Conservation (phyloP, 2,797 vertebrate species). For the Acomys russatus region DNA sequence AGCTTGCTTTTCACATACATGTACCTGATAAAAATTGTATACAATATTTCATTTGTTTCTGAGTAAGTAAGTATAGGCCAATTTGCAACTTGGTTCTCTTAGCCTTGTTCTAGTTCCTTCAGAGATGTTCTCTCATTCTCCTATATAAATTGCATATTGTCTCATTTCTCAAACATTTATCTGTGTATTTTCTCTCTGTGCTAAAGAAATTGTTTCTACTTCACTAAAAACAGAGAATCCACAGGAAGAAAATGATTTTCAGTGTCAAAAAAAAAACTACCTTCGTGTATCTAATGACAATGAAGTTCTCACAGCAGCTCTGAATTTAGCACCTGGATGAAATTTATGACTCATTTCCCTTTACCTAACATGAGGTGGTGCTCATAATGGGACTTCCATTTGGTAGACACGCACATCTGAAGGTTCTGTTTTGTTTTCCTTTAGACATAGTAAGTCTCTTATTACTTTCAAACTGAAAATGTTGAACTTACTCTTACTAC, state of each 20-base stretch:
- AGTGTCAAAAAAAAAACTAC: background rate
- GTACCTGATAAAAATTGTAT: background rate
- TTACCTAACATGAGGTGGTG: background rate
- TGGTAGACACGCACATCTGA: background rate
- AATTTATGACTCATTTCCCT: background rate
- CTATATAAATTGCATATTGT: background rate
- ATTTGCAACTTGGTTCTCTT: background rate
- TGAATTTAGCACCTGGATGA: background rate
- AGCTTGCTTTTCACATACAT: background rate
- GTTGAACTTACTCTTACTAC: background rate
- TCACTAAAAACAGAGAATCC: background rate
- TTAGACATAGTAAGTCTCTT: background rate
- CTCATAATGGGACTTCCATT: background rate
- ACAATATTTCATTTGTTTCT: background rate
- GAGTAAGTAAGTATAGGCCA: background rate
- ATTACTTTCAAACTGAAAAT: background rate
- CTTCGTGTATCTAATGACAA: background rate
- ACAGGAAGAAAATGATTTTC: background rate
- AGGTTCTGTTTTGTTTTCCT: conserved; percentile 8
- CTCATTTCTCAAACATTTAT: background rate
- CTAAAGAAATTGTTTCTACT: background rate
- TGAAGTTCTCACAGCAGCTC: background rate
- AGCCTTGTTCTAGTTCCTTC: background rate
- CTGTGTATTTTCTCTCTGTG: background rate
- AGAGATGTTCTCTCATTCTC: background rate